These are phyloP conservation scores for Limnephilus marmoratus DNA, from an alignment of 2,888 invertebrate species.

Conservation along the genomic window DNA sequence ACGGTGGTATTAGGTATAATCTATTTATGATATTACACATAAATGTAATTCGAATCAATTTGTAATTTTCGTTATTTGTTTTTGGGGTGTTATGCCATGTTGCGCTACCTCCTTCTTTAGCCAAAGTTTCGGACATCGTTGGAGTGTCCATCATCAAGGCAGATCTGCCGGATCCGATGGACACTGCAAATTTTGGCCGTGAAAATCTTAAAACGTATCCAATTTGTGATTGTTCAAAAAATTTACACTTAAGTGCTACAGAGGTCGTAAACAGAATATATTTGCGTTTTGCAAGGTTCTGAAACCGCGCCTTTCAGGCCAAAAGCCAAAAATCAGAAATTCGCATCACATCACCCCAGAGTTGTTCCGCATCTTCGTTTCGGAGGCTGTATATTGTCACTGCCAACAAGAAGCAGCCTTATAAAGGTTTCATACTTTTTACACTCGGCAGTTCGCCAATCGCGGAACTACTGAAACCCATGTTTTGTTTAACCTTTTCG, in stretches of 20 bases:
- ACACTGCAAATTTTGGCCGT: too few relatives aligned
- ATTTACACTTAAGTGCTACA: background rate
- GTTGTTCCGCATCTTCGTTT: background rate
- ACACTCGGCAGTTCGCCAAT: background rate
- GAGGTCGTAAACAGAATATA: background rate
- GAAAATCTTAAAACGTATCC: too few relatives aligned
- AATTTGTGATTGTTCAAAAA: too few relatives aligned
- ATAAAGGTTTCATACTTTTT: background rate
- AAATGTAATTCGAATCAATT: too few relatives aligned
- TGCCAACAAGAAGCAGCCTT: background rate
- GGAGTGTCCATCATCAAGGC: too few relatives aligned
- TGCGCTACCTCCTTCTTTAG: too few relatives aligned
- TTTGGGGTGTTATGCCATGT: too few relatives aligned
- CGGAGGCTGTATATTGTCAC: background rate
- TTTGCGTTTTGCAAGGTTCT: background rate
- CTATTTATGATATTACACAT: too few relatives aligned
- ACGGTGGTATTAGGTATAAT: too few relatives aligned
- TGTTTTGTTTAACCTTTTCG: background rate
- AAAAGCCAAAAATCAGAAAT: background rate
- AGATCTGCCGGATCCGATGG: too few relatives aligned
- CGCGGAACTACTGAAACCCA: background rate
- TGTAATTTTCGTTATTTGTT: too few relatives aligned
- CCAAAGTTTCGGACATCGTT: too few relatives aligned
- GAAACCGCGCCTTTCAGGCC: background rate
- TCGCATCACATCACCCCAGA: background rate